Percentiles rank a stretch among this genome's conserved stretches.
Conservation (phyloP, 2,797 vertebrate genomes). For the Enteromius unitaeniatus region DNA sequence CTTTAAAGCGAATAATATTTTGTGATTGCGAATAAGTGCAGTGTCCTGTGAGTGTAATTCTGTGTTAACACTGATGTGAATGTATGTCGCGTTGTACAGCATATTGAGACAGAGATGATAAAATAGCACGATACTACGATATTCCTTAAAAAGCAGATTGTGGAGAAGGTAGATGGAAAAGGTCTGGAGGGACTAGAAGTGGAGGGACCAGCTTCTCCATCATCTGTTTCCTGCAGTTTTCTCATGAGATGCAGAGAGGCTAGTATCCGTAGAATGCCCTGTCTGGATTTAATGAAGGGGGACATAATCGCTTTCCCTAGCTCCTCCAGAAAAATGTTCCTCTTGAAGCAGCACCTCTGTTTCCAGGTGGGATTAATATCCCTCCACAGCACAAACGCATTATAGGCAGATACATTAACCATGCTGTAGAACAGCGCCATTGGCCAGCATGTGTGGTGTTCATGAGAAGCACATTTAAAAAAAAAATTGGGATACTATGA, state of each 20-base stretch:
- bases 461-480: not conserved
- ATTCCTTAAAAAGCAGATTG: no score
- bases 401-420: not conserved
- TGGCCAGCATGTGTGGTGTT: no score
- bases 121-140: no score
- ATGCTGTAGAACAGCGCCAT: not conserved
- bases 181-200: not conserved
- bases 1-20: no score
- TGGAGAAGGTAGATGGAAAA: no score
- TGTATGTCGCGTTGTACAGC: no score
- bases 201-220: not conserved
- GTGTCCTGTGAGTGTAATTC: no score
- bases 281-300: not conserved
- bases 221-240: not conserved
- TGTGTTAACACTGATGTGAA: no score
- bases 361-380: not conserved
- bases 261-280: not conserved
- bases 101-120: no score
- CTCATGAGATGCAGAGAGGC: not conserved
- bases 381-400: not conserved
- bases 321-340: not conserved
- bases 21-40: no score
- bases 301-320: not conserved
- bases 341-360: not conserved
- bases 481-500: not conserved